Base-by-base conservation (phyloP, 2,113 vertebrate genomes). In the Centropristis striata region DNA sequence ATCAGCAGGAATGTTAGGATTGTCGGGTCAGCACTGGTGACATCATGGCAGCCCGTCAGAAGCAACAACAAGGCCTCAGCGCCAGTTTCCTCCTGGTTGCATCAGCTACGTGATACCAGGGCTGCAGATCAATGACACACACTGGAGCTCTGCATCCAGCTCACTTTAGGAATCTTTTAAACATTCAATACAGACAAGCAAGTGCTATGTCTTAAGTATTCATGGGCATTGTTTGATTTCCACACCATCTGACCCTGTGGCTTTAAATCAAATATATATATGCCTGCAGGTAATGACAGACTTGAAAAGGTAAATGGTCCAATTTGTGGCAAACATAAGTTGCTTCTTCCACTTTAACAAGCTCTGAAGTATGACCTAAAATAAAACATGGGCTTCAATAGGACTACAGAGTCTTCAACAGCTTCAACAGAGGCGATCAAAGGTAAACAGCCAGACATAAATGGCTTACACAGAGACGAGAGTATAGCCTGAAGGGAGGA, bases 1-100 rank as follows among this genome's bases (percentile, higher is more conserved):
- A 80, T 86, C 90, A 92, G 85, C 88, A 88, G 79, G 86, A 93
- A 94, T 93, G 92, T 79, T 61, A 86, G 86, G 86, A 91, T 78
- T 88, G 89, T 85, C 63, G 68, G 90, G 90, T 92, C 92, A 91
- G 90, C 90, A 90, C 78, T 15, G 73, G 88, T 94, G 88, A 94
- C 91, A 91, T 92, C 89, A 93, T 92, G 49, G 81, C 80, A 88
- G 70, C 59, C 85, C 47, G 78, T 89, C 59, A 79, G 59, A 78
- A 21, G 78, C 84, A 85, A 86, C 81, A 80, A 75, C 74, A 71
- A 66, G 81, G 77, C 79, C 75, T 80, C 59, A 7, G 84, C 47
- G 36, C 82, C 73, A 63, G 81, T 92, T 91, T 92, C 63, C 83
- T 89, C 77, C 66, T 65, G 68, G 87, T 91, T 86, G 83, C 89